Evolutionary conservation across 2,888 invertebrate species (phyloP), one percentile per base, ranked within the genome.

Genomic region (Dryobota labecula): DNA sequence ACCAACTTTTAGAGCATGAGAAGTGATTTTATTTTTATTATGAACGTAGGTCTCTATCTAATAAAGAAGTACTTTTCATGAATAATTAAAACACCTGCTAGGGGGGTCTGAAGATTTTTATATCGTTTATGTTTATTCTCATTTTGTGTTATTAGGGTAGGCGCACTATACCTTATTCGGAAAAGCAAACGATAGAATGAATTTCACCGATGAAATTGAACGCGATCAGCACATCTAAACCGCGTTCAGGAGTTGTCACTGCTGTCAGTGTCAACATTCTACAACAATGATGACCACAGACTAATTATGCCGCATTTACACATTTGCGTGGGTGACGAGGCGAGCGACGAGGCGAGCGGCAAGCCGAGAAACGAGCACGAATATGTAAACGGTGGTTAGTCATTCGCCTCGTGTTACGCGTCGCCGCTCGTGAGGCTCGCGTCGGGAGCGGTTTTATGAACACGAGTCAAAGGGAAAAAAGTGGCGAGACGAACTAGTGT

Each of bases 61-160:
- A 18, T 18, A 18, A 9, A 53, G 15, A n/a, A n/a, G n/a, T n/a
- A n/a, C n/a, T n/a, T n/a, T n/a, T n/a, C 24, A 15, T 27, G 20
- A 43, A 43, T 27, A 38, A 27, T 27, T 51, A 20, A 30, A 30
- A n/a, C 13, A 27, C 9, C 18, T 58, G 9, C 8, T 18, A 27
- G n/a, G n/a, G 8, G 3, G 2, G 13, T 27, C 4, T 27, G 20
- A 0, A 0, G 30, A 30, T 47, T 56, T 33, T 56, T 24, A 24
- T 18, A 3, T 53, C 18, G 3, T 24, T 24, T 36, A 30, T 18
- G 33, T 36, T n/a, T 36, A 56, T 18, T 51, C 51, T 18, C 11
- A 24, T 56, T 33, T 24, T 33, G 49, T 41, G 20, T 33, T 69
- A 36, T 38, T 73, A 38, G 18, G n/a, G 8, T 74, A 41, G 30